A percentile compares a stretch with the other conserved stretches of the same genome.
These are phyloP conservation scores for Panagrolaimus sp. DNA, from an alignment of 1,140 invertebrate species.

Conservation along the genomic window DNA sequence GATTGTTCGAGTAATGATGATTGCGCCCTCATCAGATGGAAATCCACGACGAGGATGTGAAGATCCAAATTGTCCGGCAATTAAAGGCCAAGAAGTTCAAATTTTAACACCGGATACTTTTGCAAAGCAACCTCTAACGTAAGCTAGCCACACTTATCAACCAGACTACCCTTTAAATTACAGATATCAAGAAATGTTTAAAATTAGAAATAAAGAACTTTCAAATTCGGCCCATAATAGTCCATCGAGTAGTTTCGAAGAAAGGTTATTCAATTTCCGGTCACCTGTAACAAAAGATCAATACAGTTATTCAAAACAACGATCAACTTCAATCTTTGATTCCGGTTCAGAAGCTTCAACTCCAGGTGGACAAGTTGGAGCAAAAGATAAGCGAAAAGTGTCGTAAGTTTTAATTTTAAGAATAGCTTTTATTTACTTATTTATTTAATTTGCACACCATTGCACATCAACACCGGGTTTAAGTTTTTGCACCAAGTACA, in stretches of 20 bases:
- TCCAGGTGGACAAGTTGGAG: slow-evolving; percentile 17
- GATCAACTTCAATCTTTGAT: background rate
- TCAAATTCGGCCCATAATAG: slow-evolving; percentile 41
- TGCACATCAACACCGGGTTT: too few relatives aligned
- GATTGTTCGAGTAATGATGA: slow-evolving; percentile 75
- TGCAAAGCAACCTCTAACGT: slow-evolving; percentile 50
- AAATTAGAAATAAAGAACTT: slow-evolving; percentile 39
- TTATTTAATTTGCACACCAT: too few relatives aligned
- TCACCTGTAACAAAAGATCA: slow-evolving; percentile 11
- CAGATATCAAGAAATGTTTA: slow-evolving; percentile 52
- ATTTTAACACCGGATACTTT: slow-evolving; percentile 54
- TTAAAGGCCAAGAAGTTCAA: slow-evolving; percentile 46
- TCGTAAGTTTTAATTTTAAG: slow-evolving; percentile 20
- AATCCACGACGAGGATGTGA: slow-evolving; percentile 63
- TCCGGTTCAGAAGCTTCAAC: background rate
- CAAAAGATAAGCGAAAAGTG: slow-evolving; percentile 19
- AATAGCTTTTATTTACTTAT: too few relatives aligned
- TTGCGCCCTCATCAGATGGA: slow-evolving; percentile 70
- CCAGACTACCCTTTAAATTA: too few relatives aligned
- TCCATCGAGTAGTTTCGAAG: slow-evolving; percentile 43
- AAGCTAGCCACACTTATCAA: too few relatives aligned
- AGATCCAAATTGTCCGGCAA: slow-evolving; percentile 53
- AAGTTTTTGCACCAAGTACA: too few relatives aligned
- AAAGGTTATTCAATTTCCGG: slow-evolving; percentile 36
- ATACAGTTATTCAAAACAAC: background rate